phyloP scores from a whole-genome alignment of 2,113 vertebrate genomes.

The Melanocharis versteri region DNA sequence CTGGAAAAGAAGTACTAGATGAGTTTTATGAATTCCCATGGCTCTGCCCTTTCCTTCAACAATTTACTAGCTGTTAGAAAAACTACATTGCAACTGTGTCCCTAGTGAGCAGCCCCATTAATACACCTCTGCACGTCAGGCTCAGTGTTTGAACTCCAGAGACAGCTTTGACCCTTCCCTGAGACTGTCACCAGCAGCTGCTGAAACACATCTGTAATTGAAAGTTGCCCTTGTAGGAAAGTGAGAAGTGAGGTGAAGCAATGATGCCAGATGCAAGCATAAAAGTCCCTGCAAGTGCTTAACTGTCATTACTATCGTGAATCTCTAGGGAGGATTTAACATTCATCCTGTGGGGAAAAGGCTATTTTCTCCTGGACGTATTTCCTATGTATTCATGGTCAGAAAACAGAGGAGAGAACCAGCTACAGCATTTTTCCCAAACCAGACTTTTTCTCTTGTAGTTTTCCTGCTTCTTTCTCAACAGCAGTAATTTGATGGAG shows the following conservation, averaged over 20 bases:
- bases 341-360: background rate
- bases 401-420: background rate
- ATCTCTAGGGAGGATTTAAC: background rate
- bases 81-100: background rate
- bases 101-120: background rate
- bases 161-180: background rate
- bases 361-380: background rate
- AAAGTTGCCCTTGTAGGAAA: constrained; percentile 9
- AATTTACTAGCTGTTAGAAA: background rate
- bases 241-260: background rate
- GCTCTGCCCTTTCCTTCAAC: background rate
- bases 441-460: background rate
- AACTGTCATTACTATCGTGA: background rate
- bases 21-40: background rate
- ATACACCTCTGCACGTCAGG: background rate
- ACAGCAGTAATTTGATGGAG: background rate
- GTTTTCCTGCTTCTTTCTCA: background rate
- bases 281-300: background rate
- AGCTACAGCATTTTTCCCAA: background rate
- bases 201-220: background rate
- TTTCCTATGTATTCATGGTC: background rate
- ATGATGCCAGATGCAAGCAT: background rate
- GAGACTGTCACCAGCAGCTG: background rate
- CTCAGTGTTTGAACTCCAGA: background rate
- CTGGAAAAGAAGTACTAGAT: background rate